These are phyloP conservation scores for Prosopocoilus inquinatus DNA, from an alignment of 2,888 invertebrate species.

Conservation along the genomic window DNA sequence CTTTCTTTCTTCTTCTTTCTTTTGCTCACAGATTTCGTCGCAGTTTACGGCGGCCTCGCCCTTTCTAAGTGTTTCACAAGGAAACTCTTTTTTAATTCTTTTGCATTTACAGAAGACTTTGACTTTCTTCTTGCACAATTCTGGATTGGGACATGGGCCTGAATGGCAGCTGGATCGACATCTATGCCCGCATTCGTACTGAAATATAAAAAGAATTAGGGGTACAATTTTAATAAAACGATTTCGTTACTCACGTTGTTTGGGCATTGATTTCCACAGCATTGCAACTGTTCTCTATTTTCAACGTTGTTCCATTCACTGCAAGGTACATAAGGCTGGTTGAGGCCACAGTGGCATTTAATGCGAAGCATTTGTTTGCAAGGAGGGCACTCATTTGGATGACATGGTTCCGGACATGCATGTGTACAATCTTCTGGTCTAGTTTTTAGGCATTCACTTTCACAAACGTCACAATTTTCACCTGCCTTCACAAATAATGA, in stretches of 20 bases:
- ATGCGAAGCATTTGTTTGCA: conserved; percentile 70
- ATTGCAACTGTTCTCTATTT: conserved; percentile 45
- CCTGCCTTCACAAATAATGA: conserved; percentile 42
- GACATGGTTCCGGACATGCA: conserved; percentile 68
- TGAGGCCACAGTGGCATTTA: conserved; percentile 80
- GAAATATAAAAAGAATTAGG: conserved; percentile 32
- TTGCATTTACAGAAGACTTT: conserved; percentile 78
- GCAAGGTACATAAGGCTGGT: conserved; percentile 74
- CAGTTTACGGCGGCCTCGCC: conserved; percentile 57
- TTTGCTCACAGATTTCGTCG: conserved; percentile 63
- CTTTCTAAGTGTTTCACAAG: conserved; percentile 61
- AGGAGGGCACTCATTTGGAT: conserved; percentile 71
- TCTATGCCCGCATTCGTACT: conserved; percentile 84
- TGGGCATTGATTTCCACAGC: conserved; percentile 84
- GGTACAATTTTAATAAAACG: conserved; percentile 12
- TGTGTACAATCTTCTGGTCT: conserved; percentile 76
- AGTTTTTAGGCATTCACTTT: conserved; percentile 59
- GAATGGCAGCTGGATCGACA: conserved; percentile 73
- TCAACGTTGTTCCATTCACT: conserved; percentile 60
- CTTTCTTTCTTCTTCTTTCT: conserved; percentile 56
- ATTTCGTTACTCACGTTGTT: conserved; percentile 58
- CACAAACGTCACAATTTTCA: conserved; percentile 58
- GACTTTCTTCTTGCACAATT: conserved; percentile 75
- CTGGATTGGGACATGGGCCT: conserved; percentile 65
- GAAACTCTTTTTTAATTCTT: conserved; percentile 69